Base-by-base conservation (phyloP, 2,797 vertebrate species). In the Ataeniobius toweri region DNA sequence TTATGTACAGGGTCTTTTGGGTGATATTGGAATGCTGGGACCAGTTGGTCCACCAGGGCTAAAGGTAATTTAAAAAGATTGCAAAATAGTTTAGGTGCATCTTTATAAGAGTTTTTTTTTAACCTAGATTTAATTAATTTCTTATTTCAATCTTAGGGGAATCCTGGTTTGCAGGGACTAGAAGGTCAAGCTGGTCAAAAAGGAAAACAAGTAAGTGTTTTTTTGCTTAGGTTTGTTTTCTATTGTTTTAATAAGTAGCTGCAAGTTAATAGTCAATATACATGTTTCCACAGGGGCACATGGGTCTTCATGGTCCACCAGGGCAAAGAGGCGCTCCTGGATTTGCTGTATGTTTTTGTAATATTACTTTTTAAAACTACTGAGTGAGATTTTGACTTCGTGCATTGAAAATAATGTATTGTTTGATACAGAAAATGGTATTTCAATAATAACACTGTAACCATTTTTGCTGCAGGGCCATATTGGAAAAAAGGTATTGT, bases 401-500 rank as follows among this genome's bases (percentile, higher is more conserved):
- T 8, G 6, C 2, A 46, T 46, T 16, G 22, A n/a, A 46, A 69
- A 46, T 46, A n/a, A 44, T 69, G 24, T 69, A n/a, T 31, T 67
- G 63, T 41, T 41, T 67, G 18, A 41, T 67, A 4, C 4, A 14
- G 6, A 31, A 63, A 22, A 68, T 44, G 10, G n/a, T 14, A 68
- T 1, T 58, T 56, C 8, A 2, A 39, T 20, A 5, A 65, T n/a
- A 36, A 58, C 9, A 6, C 12, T 75, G 12, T 67, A 24, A 78
- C 18, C 71, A 18, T 92, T 13, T 85, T 56, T 80, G 70, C 85
- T 80, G 16, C 89, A 96, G 95, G 95, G 95, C 28, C 75, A 78
- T 22, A 39, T 50, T 79, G 96, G 96, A 88, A 85, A 81, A 63
- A 95, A 94, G 94, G 96, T 95, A 55, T 61, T 46, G 7, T 46